A percentile compares a stretch with the other conserved stretches of the same genome.
Evolutionary conservation across 2,888 invertebrate species (phyloP).

Genomic region (Pollenia labialis): DNA sequence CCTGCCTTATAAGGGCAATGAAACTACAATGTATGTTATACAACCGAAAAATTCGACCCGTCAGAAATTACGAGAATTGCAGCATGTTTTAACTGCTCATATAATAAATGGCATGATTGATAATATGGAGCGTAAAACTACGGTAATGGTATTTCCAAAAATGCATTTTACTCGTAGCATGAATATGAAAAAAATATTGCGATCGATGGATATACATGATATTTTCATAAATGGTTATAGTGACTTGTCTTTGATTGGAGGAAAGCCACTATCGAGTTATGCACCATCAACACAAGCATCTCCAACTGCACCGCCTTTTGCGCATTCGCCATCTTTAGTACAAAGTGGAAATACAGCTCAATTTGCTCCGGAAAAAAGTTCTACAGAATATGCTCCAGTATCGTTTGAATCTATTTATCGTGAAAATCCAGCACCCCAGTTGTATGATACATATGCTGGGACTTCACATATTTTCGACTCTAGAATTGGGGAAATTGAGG

Average conservation of each 20-base stretch:
- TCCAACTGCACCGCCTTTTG: background rate
- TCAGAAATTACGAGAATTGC: conserved; percentile 84
- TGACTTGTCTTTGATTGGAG: conserved; percentile 88
- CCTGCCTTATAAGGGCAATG: conserved; percentile 88
- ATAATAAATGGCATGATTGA: conserved; percentile 83
- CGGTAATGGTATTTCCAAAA: conserved; percentile 88
- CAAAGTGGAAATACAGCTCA: background rate
- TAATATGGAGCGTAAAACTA: conserved; percentile 82
- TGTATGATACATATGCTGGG: conserved; percentile 72
- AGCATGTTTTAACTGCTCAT: conserved; percentile 83
- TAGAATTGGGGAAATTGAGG: conserved; percentile 64
- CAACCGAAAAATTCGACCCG: conserved; percentile 86
- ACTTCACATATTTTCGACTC: conserved; percentile 69
- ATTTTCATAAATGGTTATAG: conserved; percentile 87
- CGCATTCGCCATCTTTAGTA: background rate
- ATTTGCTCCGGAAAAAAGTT: background rate
- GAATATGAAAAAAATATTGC: conserved; percentile 86
- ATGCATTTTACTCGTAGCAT: conserved; percentile 88
- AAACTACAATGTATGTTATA: conserved; percentile 87
- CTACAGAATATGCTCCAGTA: conserved; percentile 1
- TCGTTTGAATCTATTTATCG: conserved; percentile 41
- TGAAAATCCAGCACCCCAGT: conserved; percentile 11
- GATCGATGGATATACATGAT: conserved; percentile 86
- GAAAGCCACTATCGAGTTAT: conserved; percentile 19
- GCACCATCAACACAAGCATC: background rate